A percentile compares a stretch with the other conserved stretches of the same genome.
These are phyloP conservation scores for Ricordea florida DNA, from an alignment of 92 coral and sea anemone genomes.

Conservation along the genomic window DNA sequence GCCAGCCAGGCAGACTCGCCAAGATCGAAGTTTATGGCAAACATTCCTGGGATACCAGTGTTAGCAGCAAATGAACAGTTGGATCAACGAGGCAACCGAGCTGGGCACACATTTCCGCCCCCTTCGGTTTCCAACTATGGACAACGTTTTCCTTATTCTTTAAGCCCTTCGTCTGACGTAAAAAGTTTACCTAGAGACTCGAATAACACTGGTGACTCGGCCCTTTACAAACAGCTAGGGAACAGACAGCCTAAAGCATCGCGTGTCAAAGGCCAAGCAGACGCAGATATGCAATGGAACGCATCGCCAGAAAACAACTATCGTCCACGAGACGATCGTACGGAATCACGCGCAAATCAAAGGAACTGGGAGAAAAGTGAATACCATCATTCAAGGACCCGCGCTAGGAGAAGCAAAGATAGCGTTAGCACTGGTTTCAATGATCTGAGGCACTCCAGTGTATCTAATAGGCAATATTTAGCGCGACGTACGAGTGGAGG, in stretches of 20 bases:
- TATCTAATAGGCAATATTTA: conserved; percentile 7
- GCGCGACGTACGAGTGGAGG: background rate
- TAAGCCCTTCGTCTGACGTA: conserved; percentile 47
- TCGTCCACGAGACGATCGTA: conserved; percentile 77
- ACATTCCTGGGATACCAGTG: conserved; percentile 91
- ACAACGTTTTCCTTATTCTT: conserved; percentile 44
- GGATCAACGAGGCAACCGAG: conserved; percentile 71
- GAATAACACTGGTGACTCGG: conserved; percentile 56
- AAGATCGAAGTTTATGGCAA: conserved; percentile 66
- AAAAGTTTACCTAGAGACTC: conserved; percentile 71
- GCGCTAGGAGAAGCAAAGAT: conserved; percentile 39
- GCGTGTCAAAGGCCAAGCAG: conserved; percentile 89
- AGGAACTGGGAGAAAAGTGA: conserved; percentile 54
- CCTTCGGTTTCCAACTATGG: conserved; percentile 52
- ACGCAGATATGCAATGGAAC: conserved; percentile 90
- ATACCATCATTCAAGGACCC: conserved; percentile 31
- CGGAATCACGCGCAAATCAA: conserved; percentile 56
- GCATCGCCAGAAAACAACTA: conserved; percentile 69
- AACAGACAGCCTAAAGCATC: conserved; percentile 75
- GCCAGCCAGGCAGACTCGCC: conserved; percentile 57
- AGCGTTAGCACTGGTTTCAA: conserved; percentile 36
- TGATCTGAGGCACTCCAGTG: conserved; percentile 29
- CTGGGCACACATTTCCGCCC: conserved; percentile 64
- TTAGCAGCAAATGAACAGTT: conserved; percentile 69
- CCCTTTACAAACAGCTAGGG: conserved; percentile 66